Percentiles rank a stretch among this genome's conserved stretches.
These are phyloP conservation scores for Drosophila gaucha DNA, from an alignment of 2,888 invertebrate species.

Conservation along the genomic window DNA sequence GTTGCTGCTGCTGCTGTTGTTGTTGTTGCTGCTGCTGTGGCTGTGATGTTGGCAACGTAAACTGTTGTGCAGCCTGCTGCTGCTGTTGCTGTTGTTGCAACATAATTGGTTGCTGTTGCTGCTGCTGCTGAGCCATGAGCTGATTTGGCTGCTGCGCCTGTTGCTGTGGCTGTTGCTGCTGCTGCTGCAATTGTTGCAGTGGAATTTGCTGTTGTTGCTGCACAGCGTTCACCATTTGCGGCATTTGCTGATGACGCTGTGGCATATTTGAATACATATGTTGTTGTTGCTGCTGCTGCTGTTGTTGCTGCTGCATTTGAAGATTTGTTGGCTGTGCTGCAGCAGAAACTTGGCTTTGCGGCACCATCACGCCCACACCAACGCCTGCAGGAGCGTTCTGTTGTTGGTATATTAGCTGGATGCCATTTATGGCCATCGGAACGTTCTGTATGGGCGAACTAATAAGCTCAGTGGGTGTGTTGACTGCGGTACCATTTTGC, in stretches of 20 bases:
- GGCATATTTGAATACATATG: slow-evolving; percentile 50
- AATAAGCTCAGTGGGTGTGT: slow-evolving; percentile 75
- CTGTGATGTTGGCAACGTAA: slow-evolving; percentile 57
- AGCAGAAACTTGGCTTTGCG: slow-evolving; percentile 48
- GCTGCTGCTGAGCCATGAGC: slow-evolving; percentile 44
- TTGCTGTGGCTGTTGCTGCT: slow-evolving; percentile 28
- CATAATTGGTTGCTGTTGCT: slow-evolving; percentile 48
- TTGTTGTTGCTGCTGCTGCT: slow-evolving; percentile 46
- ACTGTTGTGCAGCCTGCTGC: slow-evolving; percentile 55
- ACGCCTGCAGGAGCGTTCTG: slow-evolving; percentile 34
- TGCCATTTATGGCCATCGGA: slow-evolving; percentile 67
- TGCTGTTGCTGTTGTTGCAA: slow-evolving; percentile 58
- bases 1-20: slow-evolving; percentile 43
- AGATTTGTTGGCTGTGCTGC: slow-evolving; percentile 29
- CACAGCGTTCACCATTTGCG: slow-evolving; percentile 51
- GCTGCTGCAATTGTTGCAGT: slow-evolving; percentile 31
- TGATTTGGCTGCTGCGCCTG: slow-evolving; percentile 41
- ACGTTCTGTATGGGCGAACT: slow-evolving; percentile 67
- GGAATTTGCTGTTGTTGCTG: slow-evolving; percentile 50
- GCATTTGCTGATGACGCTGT: slow-evolving; percentile 49
- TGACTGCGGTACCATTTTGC: slow-evolving; percentile 67
- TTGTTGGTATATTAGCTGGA: slow-evolving; percentile 71
- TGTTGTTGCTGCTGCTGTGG: slow-evolving; percentile 44
- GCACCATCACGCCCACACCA: slow-evolving; percentile 35
- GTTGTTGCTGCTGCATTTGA: slow-evolving; percentile 45